Evolutionary conservation across 1,140 invertebrate species (phyloP).

Genomic region (Bursaphelenchus mucronatus): DNA sequence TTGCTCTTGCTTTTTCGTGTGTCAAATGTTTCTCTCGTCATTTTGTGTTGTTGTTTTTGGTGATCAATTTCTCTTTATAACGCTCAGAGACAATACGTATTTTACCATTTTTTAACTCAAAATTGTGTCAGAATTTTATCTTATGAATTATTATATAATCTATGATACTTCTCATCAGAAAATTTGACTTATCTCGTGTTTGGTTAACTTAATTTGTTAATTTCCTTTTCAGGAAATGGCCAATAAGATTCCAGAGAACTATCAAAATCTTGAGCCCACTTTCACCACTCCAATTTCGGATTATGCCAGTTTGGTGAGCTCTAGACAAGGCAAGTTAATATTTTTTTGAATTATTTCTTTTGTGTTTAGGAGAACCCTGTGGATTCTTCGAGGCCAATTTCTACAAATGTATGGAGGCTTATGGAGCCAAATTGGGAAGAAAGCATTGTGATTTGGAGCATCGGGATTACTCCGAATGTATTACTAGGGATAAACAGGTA

Average conservation of each 20-base stretch:
- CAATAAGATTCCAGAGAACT: conserved; percentile 5
- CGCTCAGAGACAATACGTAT: too few relatives aligned
- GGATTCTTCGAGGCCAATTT: conserved; percentile 56
- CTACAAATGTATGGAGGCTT: conserved; percentile 55
- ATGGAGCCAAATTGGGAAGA: conserved; percentile 48
- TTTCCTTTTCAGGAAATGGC: too few relatives aligned
- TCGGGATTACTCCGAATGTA: conserved; percentile 51
- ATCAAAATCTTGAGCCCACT: not conserved
- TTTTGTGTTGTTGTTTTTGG: too few relatives aligned
- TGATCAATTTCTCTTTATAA: too few relatives aligned
- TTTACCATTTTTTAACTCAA: too few relatives aligned
- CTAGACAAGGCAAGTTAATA: conserved; percentile 14
- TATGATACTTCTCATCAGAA: too few relatives aligned
- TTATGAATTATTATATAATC: too few relatives aligned
- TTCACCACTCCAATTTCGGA: conserved; percentile 1
- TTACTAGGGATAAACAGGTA: conserved; percentile 55
- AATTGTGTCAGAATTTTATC: too few relatives aligned
- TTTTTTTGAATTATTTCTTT: not conserved
- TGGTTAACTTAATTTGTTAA: too few relatives aligned
- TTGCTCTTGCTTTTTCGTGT: too few relatives aligned
- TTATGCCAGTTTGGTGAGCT: not conserved
- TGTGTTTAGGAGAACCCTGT: conserved; percentile 42
- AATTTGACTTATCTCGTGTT: too few relatives aligned
- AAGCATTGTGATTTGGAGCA: conserved; percentile 57
- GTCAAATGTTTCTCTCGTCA: too few relatives aligned